Percentiles rank a stretch among this genome's conserved stretches.
phyloP scores from a whole-genome alignment of 1,140 invertebrate species.

The Lethocerus indicus region DNA sequence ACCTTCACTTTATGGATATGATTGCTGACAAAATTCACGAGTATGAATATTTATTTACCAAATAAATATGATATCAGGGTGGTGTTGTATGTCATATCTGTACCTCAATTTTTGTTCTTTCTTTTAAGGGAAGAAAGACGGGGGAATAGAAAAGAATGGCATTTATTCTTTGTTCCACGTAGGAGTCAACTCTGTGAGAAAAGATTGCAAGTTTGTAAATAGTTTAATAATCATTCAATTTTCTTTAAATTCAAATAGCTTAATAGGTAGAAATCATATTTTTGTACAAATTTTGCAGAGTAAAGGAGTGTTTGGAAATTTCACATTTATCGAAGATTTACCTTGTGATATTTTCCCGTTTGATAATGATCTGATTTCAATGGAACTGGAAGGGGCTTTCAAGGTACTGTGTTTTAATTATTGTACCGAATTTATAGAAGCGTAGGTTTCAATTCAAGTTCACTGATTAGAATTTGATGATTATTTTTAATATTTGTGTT shows the following conservation, averaged over 20 bases:
- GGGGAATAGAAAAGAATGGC: slow-evolving; percentile 40
- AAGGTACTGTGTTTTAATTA: too few relatives aligned
- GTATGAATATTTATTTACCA: slow-evolving; percentile 22
- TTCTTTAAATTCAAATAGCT: background rate
- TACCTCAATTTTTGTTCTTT: slow-evolving; percentile 4
- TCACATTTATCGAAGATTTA: slow-evolving; percentile 68
- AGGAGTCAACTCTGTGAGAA: slow-evolving; percentile 70
- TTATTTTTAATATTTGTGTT: too few relatives aligned
- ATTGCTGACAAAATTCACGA: slow-evolving; percentile 68
- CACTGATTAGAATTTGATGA: too few relatives aligned
- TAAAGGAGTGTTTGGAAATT: slow-evolving; percentile 58
- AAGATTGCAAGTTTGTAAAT: slow-evolving; percentile 35
- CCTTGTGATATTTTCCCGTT: slow-evolving; percentile 77
- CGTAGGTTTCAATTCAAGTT: too few relatives aligned
- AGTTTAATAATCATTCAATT: background rate
- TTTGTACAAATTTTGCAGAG: slow-evolving; percentile 36
- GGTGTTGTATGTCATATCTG: slow-evolving; percentile 3
- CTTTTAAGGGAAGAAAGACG: slow-evolving; percentile 23
- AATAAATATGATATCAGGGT: too few relatives aligned
- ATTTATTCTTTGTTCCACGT: slow-evolving; percentile 75
- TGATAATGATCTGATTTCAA: slow-evolving; percentile 82
- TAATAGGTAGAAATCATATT: slow-evolving; percentile 4
- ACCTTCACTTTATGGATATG: slow-evolving; percentile 65
- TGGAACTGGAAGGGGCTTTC: slow-evolving; percentile 71
- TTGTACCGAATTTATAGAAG: too few relatives aligned